Base-by-base conservation (phyloP, 2,797 vertebrate genomes). In the Catharus ustulatus region DNA sequence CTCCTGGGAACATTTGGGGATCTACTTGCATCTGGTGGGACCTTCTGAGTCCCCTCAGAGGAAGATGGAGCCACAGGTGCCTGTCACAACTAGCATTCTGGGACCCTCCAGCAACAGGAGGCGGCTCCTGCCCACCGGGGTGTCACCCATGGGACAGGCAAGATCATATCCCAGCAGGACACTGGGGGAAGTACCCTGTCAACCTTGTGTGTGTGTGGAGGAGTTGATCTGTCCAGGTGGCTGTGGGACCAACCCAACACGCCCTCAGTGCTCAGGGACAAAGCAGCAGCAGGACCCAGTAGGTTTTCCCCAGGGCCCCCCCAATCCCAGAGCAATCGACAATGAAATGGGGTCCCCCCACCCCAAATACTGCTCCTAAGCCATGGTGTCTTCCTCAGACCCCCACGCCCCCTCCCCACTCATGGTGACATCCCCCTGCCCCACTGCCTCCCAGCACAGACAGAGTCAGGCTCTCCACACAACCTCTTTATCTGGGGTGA, bases 251-350 rank as follows among this genome's bases (percentile, higher is more conserved):
- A 48, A 7, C 13, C 34, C 30, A 20, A 18, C 5, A 9, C 16
- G 13, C 13, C 12, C 29, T 6, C 8, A 16, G 34, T 4, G 43
- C 24, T 24, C 51, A 29, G 30, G 30, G 16, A 29, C 29, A 24
- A 16, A 69, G 24, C 24, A 46, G 8, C 20, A 24, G 8, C 0
- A 1, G 20, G 30, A 48, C 11, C 21, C 15, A 22, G 4, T 1
- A 6, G n/a, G 15, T 23, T 13, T 24, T 4, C 5, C 4, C 5
- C 16, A 55, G 32, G 13, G 32, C 8, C 19, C 32, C 30, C 13
- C 13, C 32, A 13, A 6, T 5, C 10, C 32, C 24, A 38, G 20
- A 20, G 8, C 13, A 20, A 51, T 6, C 21, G 3, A 30, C 30
- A 20, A 15, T 17, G 19, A 26, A 23, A 36, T 0, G 11, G 23